phyloP scores from a whole-genome alignment of 2,113 vertebrate species.

The Cinclus mexicanus region DNA sequence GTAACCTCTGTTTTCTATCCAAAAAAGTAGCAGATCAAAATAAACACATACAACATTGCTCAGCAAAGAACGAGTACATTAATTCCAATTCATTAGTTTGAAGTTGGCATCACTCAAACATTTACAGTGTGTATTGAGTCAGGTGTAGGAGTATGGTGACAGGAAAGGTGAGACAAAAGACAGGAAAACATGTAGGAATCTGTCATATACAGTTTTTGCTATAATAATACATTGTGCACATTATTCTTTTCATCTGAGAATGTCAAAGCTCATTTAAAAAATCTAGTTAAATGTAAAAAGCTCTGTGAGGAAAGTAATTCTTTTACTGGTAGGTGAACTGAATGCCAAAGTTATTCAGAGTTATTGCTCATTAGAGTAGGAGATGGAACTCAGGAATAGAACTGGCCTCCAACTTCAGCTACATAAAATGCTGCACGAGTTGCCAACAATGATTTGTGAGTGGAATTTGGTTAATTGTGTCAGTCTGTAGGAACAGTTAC shows the following conservation, averaged over 20 bases:
- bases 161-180: slow-evolving; percentile 38
- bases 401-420: background rate
- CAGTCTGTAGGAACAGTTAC: slow-evolving; percentile 8
- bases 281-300: background rate
- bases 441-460: slow-evolving; percentile 38
- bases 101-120: background rate
- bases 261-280: slow-evolving; percentile 36
- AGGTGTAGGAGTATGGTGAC: slow-evolving; percentile 24
- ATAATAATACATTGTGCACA: background rate
- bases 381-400: background rate
- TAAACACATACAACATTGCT: background rate
- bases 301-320: background rate
- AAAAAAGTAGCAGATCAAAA: slow-evolving; percentile 14
- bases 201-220: background rate
- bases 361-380: background rate
- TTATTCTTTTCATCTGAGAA: slow-evolving; percentile 4
- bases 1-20: background rate
- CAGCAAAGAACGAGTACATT: background rate
- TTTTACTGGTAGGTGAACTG: slow-evolving; percentile 19
- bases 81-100: background rate
- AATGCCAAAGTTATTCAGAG: background rate
- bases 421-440: slow-evolving; percentile 6
- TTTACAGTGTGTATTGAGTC: background rate
- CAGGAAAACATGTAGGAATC: background rate
- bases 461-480: slow-evolving; percentile 54